Evolutionary conservation across 2,113 vertebrate species (phyloP), one percentile per base, ranked within the genome.

Genomic region (Lonchura striata): DNA sequence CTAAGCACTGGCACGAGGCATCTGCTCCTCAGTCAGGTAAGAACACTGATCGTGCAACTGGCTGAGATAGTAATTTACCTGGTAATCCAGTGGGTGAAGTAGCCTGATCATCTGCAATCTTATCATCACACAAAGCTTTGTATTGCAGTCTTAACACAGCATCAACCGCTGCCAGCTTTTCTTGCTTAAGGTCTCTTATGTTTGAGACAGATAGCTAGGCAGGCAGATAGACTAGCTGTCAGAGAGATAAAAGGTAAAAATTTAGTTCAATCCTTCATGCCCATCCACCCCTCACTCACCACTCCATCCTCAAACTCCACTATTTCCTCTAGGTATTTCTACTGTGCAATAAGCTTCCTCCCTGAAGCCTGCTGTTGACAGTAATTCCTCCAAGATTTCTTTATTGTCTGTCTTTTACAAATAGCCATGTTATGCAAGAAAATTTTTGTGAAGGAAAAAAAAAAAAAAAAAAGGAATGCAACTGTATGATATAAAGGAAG

Each of bases 1-100:
- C 35, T 8, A 21, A 44, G 18, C 11, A 31, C 0, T 2, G 53
- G 25, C 2, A 1, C 4, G 4, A 24, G 42, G 27, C 1, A 4
- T 5, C 33, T 66, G 18, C 31, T 44, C 33, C 50, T 70, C 68
- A 53, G 5, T 17, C 53, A 66, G 15, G 10, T 16, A 37, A 49
- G 33, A 79, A 63, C 17, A 13, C 23, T 25, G 10, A 52, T 60
- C 30, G 30, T 42, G 37, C n/a, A 52, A 50, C 21, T 4, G 7
- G 13, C 1, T 13, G n/a, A 82, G 25, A 24, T 8, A 44, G 12
- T 37, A 39, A 23, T 59, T 76, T 33, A 23, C 11, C 17, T 31
- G 42, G 5, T 19, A 72, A 49, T 18, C 19, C 23, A 54, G 24
- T 7, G 6, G 23, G 49, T 57, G 50, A 77, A 33, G 31, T 20